A percentile compares a stretch with the other conserved stretches of the same genome.
phyloP scores from a whole-genome alignment of 92 coral and sea anemone species.

The Siderastrea siderea region DNA sequence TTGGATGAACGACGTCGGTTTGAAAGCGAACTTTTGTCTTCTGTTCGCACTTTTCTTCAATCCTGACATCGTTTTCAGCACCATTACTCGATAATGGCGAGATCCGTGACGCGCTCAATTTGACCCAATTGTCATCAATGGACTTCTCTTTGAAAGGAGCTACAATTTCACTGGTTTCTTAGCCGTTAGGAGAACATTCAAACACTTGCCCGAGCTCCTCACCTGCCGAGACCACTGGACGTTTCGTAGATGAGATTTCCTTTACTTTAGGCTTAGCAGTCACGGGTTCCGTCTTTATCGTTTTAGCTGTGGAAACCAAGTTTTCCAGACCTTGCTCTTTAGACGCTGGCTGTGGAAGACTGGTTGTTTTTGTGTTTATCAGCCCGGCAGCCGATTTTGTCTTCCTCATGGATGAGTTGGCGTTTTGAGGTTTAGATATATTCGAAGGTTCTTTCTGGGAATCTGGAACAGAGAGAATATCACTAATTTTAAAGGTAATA shows the following conservation, averaged over 20 bases:
- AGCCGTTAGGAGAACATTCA: background rate
- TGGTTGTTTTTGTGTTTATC: background rate
- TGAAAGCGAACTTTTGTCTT: slow-evolving; percentile 36
- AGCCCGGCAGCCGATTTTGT: slow-evolving; percentile 30
- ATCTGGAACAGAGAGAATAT: background rate
- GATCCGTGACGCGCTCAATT: background rate
- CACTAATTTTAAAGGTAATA: too few species aligned
- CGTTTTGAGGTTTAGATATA: background rate
- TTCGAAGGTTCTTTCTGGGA: slow-evolving; percentile 14
- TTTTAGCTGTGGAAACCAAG: too few species aligned
- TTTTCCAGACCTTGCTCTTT: background rate
- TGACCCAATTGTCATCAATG: background rate
- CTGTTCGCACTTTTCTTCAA: background rate
- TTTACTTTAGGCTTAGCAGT: background rate
- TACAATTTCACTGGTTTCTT: background rate
- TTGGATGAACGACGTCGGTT: background rate
- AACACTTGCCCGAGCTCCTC: background rate
- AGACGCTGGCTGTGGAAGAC: background rate
- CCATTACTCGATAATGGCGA: slow-evolving; percentile 2
- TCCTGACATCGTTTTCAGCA: background rate
- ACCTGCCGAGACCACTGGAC: background rate
- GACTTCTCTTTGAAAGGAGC: background rate
- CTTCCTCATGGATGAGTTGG: background rate
- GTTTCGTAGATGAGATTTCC: background rate
- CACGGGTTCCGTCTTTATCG: slow-evolving; percentile 14